Conservation (phyloP, 2,797 vertebrate genomes). For the Ciconia nigra region DNA sequence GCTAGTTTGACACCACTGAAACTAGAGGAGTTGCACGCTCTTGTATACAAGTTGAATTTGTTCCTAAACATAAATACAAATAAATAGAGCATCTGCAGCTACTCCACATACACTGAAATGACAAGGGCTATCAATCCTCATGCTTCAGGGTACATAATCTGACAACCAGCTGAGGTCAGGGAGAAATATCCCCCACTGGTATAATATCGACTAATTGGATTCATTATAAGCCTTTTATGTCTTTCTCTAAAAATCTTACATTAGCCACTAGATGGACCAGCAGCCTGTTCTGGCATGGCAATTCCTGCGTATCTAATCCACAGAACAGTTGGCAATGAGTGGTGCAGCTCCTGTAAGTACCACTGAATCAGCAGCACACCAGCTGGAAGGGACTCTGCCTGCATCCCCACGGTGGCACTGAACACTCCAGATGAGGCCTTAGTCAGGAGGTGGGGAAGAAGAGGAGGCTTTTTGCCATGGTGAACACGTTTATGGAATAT, state of each 20-base stretch:
- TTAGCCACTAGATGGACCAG: slow-evolving; percentile 56
- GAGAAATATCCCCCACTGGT: slow-evolving; percentile 60
- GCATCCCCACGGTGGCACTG: background rate
- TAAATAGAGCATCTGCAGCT: slow-evolving; percentile 66
- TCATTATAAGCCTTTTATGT: slow-evolving; percentile 66
- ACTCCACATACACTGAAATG: slow-evolving; percentile 56
- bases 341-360: background rate
- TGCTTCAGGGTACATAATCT: slow-evolving; percentile 68
- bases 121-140: slow-evolving; percentile 62
- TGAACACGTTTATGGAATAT: background rate
- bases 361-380: background rate
- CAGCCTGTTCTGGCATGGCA: background rate
- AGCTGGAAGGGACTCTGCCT: background rate
- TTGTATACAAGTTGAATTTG: background rate
- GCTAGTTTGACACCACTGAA: background rate
- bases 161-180: slow-evolving; percentile 74
- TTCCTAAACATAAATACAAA: slow-evolving; percentile 8
- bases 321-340: background rate
- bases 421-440: background rate
- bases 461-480: background rate
- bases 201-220: slow-evolving; percentile 52
- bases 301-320: background rate
- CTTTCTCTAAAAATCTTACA: slow-evolving; percentile 55
- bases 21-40: background rate
- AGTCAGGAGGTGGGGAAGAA: background rate